phyloP scores from a whole-genome alignment of 2,888 invertebrate genomes.

The Nasonia oneida region DNA sequence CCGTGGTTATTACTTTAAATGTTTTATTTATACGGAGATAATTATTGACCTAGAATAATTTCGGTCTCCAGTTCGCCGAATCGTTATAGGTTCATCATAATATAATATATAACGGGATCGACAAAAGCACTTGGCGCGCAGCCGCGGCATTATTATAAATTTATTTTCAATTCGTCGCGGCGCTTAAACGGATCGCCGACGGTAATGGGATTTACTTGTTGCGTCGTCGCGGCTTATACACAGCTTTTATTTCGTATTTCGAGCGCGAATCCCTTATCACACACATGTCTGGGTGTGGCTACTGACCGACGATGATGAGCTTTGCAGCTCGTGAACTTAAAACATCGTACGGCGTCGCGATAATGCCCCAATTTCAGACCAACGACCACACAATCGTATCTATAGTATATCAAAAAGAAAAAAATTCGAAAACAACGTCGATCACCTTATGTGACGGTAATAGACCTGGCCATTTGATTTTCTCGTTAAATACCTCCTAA shows the following conservation, averaged over 20 bases:
- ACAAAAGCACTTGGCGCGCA: not conserved
- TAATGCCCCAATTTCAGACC: too few relatives aligned
- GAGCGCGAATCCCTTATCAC: not conserved
- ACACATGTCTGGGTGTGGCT: not conserved
- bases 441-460: not conserved
- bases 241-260: not conserved
- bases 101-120: not conserved
- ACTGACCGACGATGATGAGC: not conserved
- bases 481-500: not conserved
- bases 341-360: too few relatives aligned
- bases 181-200: not conserved
- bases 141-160: not conserved
- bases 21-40: too few relatives aligned
- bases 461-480: not conserved
- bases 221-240: not conserved
- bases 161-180: not conserved
- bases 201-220: slow-evolving; percentile 18
- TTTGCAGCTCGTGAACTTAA: not conserved
- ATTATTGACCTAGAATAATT: too few relatives aligned
- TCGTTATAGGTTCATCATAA: too few relatives aligned
- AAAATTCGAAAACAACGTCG: not conserved
- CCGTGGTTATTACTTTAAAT: too few relatives aligned
- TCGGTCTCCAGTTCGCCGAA: too few relatives aligned
- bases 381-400: too few relatives aligned
- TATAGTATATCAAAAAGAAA: too few relatives aligned